Percentiles rank a stretch among this genome's conserved stretches.
Conservation (phyloP, 2,797 vertebrate genomes). For the Zenarchopterus dispar region DNA sequence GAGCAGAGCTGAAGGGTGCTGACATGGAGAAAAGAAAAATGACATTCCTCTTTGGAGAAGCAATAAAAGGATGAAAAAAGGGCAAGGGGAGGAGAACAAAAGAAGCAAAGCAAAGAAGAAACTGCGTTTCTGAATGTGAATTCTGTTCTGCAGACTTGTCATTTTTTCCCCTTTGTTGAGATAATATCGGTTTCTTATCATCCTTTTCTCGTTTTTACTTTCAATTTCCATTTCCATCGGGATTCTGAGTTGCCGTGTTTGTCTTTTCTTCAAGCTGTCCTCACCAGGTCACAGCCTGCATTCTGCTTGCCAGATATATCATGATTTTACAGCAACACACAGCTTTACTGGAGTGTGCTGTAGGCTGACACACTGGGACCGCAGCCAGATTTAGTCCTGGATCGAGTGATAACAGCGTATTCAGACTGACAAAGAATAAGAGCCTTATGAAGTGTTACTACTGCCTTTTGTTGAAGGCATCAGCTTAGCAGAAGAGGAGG, state of each 20-base stretch:
- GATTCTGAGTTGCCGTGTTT: conserved; percentile 2
- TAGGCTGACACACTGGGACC: conserved; percentile 27
- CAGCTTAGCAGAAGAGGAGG: too few relatives aligned
- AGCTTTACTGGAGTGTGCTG: conserved; percentile 26
- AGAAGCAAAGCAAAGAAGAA: conserved; percentile 42
- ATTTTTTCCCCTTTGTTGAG: not conserved
- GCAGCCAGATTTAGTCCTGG: conserved; percentile 41
- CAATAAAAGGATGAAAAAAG: conserved; percentile 50
- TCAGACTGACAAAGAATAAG: not conserved
- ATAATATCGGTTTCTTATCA: conserved; percentile 21
- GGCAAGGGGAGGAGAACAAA: conserved; percentile 61
- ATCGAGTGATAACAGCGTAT: not conserved
- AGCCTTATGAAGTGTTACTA: not conserved
- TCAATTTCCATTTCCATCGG: conserved; percentile 1
- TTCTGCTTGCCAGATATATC: conserved; percentile 44
- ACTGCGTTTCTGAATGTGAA: conserved; percentile 34
- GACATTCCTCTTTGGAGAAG: conserved; percentile 47
- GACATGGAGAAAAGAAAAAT: conserved; percentile 59
- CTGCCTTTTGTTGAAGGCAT: not conserved
- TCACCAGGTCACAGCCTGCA: conserved; percentile 11
- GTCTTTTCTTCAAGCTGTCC: conserved; percentile 26
- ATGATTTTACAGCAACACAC: conserved; percentile 31
- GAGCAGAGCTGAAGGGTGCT: conserved; percentile 49
- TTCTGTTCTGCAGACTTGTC: conserved; percentile 17
- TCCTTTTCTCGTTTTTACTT: conserved; percentile 20